Evolutionary conservation across 2,113 vertebrate species (phyloP).

Genomic region (Polyodon spathula): DNA sequence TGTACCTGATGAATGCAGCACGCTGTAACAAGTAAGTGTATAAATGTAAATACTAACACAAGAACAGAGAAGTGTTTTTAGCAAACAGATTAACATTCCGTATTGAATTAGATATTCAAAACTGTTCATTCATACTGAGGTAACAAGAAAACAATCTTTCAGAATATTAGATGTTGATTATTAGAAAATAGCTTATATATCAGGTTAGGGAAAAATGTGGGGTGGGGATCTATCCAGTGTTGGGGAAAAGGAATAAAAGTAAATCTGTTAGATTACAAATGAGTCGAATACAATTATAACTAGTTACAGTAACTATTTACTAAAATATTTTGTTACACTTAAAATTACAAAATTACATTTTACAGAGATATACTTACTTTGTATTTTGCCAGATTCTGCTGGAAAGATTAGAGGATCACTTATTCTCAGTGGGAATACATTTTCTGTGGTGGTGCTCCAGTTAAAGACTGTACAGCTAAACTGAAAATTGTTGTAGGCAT

Average conservation of each 20-base stretch:
- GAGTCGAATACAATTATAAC: too few species aligned
- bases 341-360: too few species aligned
- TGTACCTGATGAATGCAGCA: too few species aligned
- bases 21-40: too few species aligned
- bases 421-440: not conserved
- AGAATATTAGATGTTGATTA: slow-evolving; percentile 8
- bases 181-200: not conserved
- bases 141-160: not conserved
- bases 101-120: slow-evolving; percentile 5
- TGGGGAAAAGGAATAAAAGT: not conserved
- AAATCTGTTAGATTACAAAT: too few species aligned
- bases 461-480: not conserved
- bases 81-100: slow-evolving; percentile 4
- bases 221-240: not conserved
- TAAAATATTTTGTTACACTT: too few species aligned
- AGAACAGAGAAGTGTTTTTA: not conserved
- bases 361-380: too few species aligned
- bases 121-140: not conserved
- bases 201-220: slow-evolving; percentile 4
- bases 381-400: too few species aligned
- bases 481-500: not conserved
- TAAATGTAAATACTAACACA: not conserved
- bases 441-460: not conserved
- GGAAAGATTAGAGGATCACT: not conserved
- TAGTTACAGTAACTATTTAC: too few species aligned